Evolutionary conservation across 1,140 invertebrate species (phyloP), one percentile per base, ranked within the genome.

Genomic region (Brachionus sp.): DNA sequence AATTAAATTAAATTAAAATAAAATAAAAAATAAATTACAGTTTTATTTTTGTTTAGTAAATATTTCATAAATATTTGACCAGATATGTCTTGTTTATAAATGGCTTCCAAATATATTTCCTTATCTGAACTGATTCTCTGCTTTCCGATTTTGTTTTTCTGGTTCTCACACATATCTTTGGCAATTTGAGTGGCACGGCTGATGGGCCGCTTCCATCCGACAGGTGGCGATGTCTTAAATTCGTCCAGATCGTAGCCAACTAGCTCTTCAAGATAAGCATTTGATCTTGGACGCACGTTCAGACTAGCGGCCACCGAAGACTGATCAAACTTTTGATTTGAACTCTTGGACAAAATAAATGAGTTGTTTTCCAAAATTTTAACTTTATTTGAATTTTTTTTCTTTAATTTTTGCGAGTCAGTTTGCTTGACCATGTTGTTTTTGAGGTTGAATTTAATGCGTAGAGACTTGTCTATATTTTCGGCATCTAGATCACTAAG

Each of bases 41-140:
- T 80, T 62, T 80, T 80, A 23, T 80, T 57, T 57, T 80, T 80
- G 16, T 62, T 66, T 10, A 66, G 13, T 35, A 80, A 62, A 80
- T 80, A 80, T 37, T 80, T 80, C 35, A 57, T 80, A 19, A 80
- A 80, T 42, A 66, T 66, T 25, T 80, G 62, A 10, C 77, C 77
- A 5, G 77, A 50, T 29, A 80, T 80, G 19, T 80, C 77, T 12
- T 80, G 35, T 62, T 37, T 80, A 33, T 80, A 80, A 25, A 80
- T 80, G 5, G 50, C 77, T 62, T 80, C 77, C 9, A 80, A 35
- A 42, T 80, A 80, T 7, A 80, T 66, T 23, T 80, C 77, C 12
- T 75, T 75, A 25, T 75, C 70, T 12, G 19, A 23, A 3, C 46
- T 75, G 19, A 9, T 44, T 25, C 70, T 12, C 9, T 73, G 39